These are phyloP conservation scores for Cheilosia vulpina DNA, from an alignment of 2,888 invertebrate species.

Conservation along the genomic window DNA sequence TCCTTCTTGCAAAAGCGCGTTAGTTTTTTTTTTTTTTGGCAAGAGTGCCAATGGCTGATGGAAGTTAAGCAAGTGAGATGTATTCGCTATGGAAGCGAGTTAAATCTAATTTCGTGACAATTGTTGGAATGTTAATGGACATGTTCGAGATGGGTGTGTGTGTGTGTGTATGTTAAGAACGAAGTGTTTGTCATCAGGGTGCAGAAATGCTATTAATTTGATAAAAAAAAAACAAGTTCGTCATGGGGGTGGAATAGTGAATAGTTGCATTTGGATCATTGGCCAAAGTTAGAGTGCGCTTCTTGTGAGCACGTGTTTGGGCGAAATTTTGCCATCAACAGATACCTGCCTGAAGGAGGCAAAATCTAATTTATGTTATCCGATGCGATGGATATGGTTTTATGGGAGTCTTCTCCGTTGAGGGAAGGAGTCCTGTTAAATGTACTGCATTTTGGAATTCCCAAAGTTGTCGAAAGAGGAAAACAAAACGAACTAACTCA, in stretches of 20 bases:
- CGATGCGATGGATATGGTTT: too few species aligned
- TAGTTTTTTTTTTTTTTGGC: slow-evolving; percentile 24
- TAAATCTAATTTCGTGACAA: slow-evolving; percentile 61
- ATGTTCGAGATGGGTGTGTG: slow-evolving; percentile 42
- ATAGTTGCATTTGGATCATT: neutral
- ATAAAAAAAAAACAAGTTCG: slow-evolving; percentile 26
- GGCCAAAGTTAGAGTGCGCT: neutral
- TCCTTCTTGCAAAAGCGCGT: slow-evolving; percentile 56
- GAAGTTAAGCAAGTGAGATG: slow-evolving; percentile 36
- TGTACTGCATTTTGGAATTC: too few species aligned
- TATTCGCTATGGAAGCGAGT: slow-evolving; percentile 11
- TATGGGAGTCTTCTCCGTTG: too few species aligned
- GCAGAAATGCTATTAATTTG: slow-evolving; percentile 30
- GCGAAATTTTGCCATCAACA: slow-evolving; percentile 5
- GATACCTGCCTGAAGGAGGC: neutral
- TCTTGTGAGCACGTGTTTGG: neutral
- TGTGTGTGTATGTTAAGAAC: neutral
- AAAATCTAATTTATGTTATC: too few species aligned
- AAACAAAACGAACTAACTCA: too few species aligned
- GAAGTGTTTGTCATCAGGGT: slow-evolving; percentile 36
- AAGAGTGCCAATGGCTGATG: slow-evolving; percentile 2
- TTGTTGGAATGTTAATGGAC: slow-evolving; percentile 65
- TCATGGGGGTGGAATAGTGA: neutral
- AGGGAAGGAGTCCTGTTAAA: too few species aligned
- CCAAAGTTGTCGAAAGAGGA: too few species aligned